Conservation (phyloP, 2,797 vertebrate species). For the Okamejei kenojei region DNA sequence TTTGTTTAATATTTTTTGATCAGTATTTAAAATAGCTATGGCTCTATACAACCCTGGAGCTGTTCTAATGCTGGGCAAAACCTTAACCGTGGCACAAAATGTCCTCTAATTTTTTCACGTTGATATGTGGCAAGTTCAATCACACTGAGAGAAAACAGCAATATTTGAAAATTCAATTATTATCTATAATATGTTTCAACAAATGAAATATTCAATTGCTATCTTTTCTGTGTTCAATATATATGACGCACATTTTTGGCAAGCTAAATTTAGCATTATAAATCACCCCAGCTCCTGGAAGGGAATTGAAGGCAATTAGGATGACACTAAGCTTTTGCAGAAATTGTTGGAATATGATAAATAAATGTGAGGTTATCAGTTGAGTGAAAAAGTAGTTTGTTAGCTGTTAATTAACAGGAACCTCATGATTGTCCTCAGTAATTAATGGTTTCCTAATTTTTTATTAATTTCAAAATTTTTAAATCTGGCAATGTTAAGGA, state of each 20-base stretch:
- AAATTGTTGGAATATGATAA: not conserved
- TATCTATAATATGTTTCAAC: not conserved
- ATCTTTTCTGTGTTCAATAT: not conserved
- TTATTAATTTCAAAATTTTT: constrained; percentile 4
- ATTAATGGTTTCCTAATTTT: not conserved
- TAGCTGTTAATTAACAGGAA: not conserved
- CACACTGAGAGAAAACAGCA: not conserved
- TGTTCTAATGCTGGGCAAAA: not conserved
- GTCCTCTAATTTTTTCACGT: not conserved
- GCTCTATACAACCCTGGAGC: too few relatives aligned
- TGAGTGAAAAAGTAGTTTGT: not conserved
- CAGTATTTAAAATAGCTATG: too few relatives aligned
- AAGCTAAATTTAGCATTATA: not conserved
- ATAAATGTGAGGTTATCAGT: too few relatives aligned
- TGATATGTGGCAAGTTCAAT: not conserved
- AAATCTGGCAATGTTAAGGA: not conserved
- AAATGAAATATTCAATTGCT: not conserved
- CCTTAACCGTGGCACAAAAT: not conserved
- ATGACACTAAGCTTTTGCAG: too few relatives aligned
- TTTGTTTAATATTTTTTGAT: too few relatives aligned
- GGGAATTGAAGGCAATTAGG: not conserved
- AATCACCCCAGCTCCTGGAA: not conserved
- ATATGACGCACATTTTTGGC: not conserved
- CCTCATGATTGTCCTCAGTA: not conserved
- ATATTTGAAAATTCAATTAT: not conserved